Conservation (phyloP, 2,797 vertebrate genomes). For the Coranthus polyacanthus region DNA sequence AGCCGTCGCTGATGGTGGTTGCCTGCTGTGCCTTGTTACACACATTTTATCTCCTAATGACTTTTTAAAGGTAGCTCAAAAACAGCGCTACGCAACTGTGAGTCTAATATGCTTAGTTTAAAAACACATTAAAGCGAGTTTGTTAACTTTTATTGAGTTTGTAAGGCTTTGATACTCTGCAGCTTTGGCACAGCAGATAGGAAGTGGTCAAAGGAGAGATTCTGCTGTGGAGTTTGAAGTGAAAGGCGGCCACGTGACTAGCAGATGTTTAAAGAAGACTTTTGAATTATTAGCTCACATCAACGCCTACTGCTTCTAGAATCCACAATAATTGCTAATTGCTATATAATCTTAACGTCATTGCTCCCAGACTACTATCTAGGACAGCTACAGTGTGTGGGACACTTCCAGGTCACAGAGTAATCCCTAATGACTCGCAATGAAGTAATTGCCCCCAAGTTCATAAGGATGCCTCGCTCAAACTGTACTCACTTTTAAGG, state of each 20-base stretch:
- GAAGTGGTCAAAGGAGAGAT: not conserved
- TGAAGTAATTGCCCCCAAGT: too few relatives aligned
- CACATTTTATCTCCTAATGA: slow-evolving; percentile 79
- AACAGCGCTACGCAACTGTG: slow-evolving; percentile 37
- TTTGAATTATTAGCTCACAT: too few relatives aligned
- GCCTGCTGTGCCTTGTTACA: slow-evolving; percentile 78
- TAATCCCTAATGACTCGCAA: too few relatives aligned
- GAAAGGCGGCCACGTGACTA: slow-evolving; percentile 5
- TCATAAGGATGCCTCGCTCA: too few relatives aligned
- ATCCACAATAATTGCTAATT: too few relatives aligned
- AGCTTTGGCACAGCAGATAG: slow-evolving; percentile 1
- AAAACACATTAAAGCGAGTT: slow-evolving; percentile 40
- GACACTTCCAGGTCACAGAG: too few relatives aligned
- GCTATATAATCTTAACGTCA: too few relatives aligned
- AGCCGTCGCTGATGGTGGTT: slow-evolving; percentile 68
- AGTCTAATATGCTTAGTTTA: slow-evolving; percentile 34
- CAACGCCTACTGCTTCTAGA: too few relatives aligned
- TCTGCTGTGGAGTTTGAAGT: not conserved
- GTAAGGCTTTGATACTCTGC: not conserved
- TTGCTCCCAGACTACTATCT: too few relatives aligned
- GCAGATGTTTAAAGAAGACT: slow-evolving; percentile 6
- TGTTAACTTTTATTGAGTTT: slow-evolving; percentile 46
- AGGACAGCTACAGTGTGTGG: too few relatives aligned
- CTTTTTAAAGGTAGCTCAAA: slow-evolving; percentile 73
- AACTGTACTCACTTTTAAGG: too few relatives aligned